These are phyloP conservation scores for Thalassarche chlororhynchos DNA, from an alignment of 2,113 vertebrate species.

Conservation along the genomic window DNA sequence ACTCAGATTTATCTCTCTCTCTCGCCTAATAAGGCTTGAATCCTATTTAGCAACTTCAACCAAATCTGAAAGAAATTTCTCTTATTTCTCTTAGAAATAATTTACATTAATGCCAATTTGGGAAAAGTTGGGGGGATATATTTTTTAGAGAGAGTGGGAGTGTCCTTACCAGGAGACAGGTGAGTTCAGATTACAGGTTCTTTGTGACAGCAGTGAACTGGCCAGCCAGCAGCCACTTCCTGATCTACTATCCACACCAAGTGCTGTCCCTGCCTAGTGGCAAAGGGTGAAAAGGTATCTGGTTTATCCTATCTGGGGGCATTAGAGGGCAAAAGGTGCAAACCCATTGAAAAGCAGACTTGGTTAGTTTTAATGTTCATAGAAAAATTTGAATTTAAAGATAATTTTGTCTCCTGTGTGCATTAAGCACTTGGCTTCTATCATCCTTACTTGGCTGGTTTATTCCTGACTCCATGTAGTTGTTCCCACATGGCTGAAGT, in stretches of 20 bases:
- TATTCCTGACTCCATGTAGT: background rate
- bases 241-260: background rate
- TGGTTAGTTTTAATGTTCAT: background rate
- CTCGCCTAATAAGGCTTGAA: background rate
- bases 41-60: background rate
- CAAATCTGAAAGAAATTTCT: background rate
- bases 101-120: background rate
- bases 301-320: rapidly evolving
- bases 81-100: background rate
- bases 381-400: background rate
- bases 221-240: background rate
- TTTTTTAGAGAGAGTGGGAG: background rate
- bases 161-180: background rate
- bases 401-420: background rate
- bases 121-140: background rate
- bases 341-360: background rate
- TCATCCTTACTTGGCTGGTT: background rate
- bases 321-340: background rate
- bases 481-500: background rate
- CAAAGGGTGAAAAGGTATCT: background rate
- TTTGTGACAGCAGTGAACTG: background rate
- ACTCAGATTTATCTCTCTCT: background rate
- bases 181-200: background rate
- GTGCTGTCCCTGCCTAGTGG: background rate
- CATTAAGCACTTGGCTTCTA: background rate